A percentile compares a stretch with the other conserved stretches of the same genome.
Conservation (phyloP, 2,888 invertebrate genomes). For the Baronia brevicornis region DNA sequence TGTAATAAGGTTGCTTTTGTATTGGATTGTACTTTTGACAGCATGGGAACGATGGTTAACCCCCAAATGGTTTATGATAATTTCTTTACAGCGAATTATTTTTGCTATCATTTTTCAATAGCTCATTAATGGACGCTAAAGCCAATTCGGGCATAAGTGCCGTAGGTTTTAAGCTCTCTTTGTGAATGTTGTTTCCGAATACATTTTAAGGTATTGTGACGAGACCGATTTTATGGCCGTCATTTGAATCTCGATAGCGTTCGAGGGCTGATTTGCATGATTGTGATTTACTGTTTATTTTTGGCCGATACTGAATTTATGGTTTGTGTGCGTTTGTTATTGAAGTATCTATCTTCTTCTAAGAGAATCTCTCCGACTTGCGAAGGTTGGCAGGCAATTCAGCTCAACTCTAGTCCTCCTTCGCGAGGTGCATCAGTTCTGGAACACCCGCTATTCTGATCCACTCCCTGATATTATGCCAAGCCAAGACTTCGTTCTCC, state of each 20-base stretch:
- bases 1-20: constrained; percentile 21
- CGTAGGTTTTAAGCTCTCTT: constrained; percentile 42
- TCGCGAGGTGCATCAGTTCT: too few relatives aligned
- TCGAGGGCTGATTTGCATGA: constrained; percentile 67
- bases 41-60: constrained; percentile 46
- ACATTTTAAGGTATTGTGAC: constrained; percentile 51
- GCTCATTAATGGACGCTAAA: constrained; percentile 62
- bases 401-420: too few relatives aligned
- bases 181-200: constrained; percentile 41
- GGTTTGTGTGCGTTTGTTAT: constrained; percentile 33
- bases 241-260: constrained; percentile 61
- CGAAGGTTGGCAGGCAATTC: too few relatives aligned
- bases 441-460: too few relatives aligned
- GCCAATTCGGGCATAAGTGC: constrained; percentile 60
- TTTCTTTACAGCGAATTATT: constrained; percentile 56
- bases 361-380: too few relatives aligned
- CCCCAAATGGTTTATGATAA: constrained; percentile 67
- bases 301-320: constrained; percentile 38
- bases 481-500: too few relatives aligned
- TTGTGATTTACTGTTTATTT: constrained; percentile 66
- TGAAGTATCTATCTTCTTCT: too few relatives aligned
- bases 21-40: neutral
- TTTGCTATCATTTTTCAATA: constrained; percentile 75
- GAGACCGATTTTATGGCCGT: constrained; percentile 66
- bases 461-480: too few relatives aligned